phyloP scores from a whole-genome alignment of 1,140 invertebrate species.

The Brachionus angularis region DNA sequence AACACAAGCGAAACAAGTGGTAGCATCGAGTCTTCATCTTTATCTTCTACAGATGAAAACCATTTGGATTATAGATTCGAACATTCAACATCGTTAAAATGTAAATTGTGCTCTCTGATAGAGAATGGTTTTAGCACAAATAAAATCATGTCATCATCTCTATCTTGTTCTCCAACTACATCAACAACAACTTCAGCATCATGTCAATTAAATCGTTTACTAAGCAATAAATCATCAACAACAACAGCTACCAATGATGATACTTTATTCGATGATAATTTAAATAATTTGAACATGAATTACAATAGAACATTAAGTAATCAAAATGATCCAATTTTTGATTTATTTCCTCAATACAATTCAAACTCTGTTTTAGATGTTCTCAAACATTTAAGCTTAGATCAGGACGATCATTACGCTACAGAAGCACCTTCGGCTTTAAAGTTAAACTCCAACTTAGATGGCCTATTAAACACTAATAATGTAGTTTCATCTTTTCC shows the following conservation, averaged over 20 bases:
- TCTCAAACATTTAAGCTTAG: slow-evolving; percentile 29
- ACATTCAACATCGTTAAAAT: background rate
- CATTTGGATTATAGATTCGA: slow-evolving; percentile 29
- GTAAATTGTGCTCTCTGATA: slow-evolving; percentile 9
- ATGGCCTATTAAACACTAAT: background rate
- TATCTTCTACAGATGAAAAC: slow-evolving; percentile 19
- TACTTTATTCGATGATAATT: slow-evolving; percentile 3
- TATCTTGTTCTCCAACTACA: background rate
- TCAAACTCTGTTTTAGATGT: slow-evolving; percentile 30
- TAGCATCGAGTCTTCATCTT: slow-evolving; percentile 32
- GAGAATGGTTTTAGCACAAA: background rate
- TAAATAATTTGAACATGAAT: background rate
- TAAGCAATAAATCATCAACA: slow-evolving; percentile 8
- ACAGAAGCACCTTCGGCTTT: no score
- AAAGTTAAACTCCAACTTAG: no score
- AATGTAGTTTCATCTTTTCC: background rate
- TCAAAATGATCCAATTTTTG: slow-evolving; percentile 13
- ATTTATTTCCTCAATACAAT: slow-evolving; percentile 7
- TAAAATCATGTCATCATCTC: slow-evolving; percentile 5
- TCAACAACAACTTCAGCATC: background rate
- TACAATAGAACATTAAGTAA: background rate
- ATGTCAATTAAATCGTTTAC: background rate
- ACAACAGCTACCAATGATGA: background rate
- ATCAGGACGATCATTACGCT: slow-evolving; percentile 12
- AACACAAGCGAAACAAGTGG: slow-evolving; percentile 14